Evolutionary conservation across 2,113 vertebrate genomes (phyloP).

Genomic region (Marcusenius ussheri): DNA sequence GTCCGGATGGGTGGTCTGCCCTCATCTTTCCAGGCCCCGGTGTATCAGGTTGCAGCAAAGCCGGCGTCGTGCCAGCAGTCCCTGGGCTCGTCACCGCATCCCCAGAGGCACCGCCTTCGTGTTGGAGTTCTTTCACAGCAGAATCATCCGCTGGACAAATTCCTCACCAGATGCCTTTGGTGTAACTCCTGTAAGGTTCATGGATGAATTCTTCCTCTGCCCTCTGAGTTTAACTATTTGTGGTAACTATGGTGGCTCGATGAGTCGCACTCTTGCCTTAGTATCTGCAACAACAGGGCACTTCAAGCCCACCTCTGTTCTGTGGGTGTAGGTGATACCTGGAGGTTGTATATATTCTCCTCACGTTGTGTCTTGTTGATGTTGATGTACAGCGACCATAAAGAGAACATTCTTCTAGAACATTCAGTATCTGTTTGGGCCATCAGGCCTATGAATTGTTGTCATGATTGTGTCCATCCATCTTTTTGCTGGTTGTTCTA

Average conservation of each 20-base stretch:
- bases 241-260: neutral
- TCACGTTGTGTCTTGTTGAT: neutral
- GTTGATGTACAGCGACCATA: neutral
- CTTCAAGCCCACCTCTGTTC: neutral
- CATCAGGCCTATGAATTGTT: neutral
- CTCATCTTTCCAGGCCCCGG: neutral
- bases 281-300: neutral
- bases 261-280: neutral
- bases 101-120: neutral
- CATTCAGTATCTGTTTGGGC: neutral
- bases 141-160: neutral
- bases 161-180: neutral
- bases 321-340: neutral
- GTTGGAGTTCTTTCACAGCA: neutral
- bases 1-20: conserved; percentile 8
- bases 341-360: neutral
- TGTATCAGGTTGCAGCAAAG: neutral
- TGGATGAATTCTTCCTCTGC: neutral
- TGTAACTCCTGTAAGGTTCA: neutral
- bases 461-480: neutral
- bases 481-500: neutral
- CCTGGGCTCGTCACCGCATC: neutral
- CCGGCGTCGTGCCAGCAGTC: neutral
- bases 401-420: neutral
- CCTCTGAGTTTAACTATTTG: neutral